Conservation (phyloP, 1,140 invertebrate genomes). For the Eufriesea mexicana region DNA sequence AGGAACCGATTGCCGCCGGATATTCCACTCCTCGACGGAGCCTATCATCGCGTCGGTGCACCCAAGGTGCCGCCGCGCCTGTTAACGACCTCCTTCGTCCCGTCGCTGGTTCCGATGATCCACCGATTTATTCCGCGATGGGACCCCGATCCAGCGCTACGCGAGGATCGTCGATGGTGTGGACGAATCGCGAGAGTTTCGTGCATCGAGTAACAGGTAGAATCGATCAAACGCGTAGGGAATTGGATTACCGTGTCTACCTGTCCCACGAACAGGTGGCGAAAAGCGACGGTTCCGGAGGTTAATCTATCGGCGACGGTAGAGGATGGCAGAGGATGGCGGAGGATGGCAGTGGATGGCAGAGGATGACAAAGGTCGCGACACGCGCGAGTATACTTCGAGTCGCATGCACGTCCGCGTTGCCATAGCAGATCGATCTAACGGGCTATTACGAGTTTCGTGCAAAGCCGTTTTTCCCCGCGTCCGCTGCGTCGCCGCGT, state of each 20-base stretch:
- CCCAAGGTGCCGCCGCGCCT: not conserved
- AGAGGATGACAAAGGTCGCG: not conserved
- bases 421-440: conserved; percentile 68
- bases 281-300: too few relatives aligned
- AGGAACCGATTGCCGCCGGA: not conserved
- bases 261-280: too few relatives aligned
- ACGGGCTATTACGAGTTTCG: conserved; percentile 60
- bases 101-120: too few relatives aligned
- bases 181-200: too few relatives aligned
- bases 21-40: not conserved
- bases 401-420: conserved; percentile 10
- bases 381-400: not conserved
- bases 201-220: too few relatives aligned
- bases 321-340: not conserved
- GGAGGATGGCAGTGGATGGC: not conserved
- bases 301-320: too few relatives aligned
- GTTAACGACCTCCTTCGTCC: not conserved
- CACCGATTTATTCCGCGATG: too few relatives aligned
- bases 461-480: conserved; percentile 45
- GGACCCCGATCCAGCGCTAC: too few relatives aligned
- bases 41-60: not conserved
- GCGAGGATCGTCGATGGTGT: too few relatives aligned
- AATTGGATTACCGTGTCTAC: too few relatives aligned
- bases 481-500: conserved; percentile 13
- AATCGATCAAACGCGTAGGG: too few relatives aligned